Base-by-base conservation (phyloP, 2,888 invertebrate species). In the Neoscelio sp. region DNA sequence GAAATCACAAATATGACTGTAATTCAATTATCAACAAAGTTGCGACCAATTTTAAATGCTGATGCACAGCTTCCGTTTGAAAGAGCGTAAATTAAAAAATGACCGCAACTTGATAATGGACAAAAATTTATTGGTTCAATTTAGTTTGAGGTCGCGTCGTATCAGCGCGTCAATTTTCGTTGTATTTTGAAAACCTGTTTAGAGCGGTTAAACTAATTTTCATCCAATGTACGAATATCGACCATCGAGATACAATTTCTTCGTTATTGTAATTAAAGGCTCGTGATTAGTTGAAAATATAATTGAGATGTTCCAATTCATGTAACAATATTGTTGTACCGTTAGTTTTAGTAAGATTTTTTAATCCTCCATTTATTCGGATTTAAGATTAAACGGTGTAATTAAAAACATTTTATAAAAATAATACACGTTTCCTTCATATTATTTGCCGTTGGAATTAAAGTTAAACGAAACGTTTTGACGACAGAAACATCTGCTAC, bases 191-290 rank as follows among this genome's bases (percentile, higher is more conserved):
- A 64, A 64, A 64, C 50, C 48, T n/a, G 38, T 15, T 20, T 50
- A 65, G 52, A 10, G 28, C 40, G 28, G 50, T 40, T 64, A 64
- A 64, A 15, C 33, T n/a, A 52, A 48, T 52, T 65, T 65, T 50
- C 64, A 18, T 10, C 12, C 50, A 28, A 4, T 17, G 4, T 28
- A n/a, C 4, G 15, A 46, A 18, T 50, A 64, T 64, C 28, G 42
- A 46, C 13, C 44, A 4, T 23, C 23, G 18, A 17, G 5, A 52
- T 35, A 54, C 56, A 54, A 46, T 20, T 56, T 68, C 23, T 35
- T 50, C 30, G 42, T 68, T 46, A 68, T 8, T 44, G 7, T 46
- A 68, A 46, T 68, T 30, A 56, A 23, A 35, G 17, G 30, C 28
- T 50, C 28, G 38, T 10, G 13, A 48, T 48, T 48, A 26, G 15